Conservation (phyloP, 1,140 invertebrate species). For the Megalonaias nervosa region DNA sequence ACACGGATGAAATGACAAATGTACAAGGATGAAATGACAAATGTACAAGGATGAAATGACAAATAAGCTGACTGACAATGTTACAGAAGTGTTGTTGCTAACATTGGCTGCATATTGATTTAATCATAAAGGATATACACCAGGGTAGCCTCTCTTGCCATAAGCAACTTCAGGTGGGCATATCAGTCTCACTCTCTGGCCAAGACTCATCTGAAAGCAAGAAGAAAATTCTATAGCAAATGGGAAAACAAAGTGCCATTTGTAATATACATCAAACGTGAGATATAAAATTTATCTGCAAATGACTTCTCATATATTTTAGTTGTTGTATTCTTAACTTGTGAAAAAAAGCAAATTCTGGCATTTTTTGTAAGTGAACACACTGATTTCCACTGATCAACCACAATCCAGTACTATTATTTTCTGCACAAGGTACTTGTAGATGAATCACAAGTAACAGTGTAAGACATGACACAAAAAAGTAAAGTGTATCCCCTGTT, state of each 20-base stretch:
- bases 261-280: neutral
- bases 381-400: neutral
- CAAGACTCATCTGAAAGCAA: conserved; percentile 89
- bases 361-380: neutral
- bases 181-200: conserved; percentile 86
- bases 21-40: no score
- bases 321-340: neutral
- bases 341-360: neutral
- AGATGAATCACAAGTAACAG: no score
- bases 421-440: no score
- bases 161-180: conserved; percentile 95
- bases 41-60: no score
- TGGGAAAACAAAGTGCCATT: no score
- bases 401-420: neutral
- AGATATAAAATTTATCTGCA: neutral
- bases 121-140: conserved; percentile 75
- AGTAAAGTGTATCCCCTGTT: no score
- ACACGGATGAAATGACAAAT: no score
- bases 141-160: conserved; percentile 86
- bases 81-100: no score
- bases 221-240: neutral
- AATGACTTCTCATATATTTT: conserved; percentile 5
- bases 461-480: no score
- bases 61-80: no score
- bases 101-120: no score